Evolutionary conservation across 2,113 vertebrate genomes (phyloP), one percentile per base, ranked within the genome.

Genomic region (Nannobrachium achirus): DNA sequence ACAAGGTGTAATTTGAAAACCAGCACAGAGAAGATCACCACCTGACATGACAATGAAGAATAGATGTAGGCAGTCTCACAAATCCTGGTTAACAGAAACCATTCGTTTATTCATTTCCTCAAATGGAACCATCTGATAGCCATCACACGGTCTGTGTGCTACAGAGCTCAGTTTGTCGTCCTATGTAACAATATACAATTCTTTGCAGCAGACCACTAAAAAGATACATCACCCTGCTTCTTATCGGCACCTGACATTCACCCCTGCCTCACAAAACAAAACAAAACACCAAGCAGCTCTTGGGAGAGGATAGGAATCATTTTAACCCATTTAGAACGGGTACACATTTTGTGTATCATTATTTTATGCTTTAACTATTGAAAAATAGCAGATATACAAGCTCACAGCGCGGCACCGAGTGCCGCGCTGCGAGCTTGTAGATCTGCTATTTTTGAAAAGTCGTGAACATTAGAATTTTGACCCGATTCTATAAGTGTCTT

Each of bases 121-220:
- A 69, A 78, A 75, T 49, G 71, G 16, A 56, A 63, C 53, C 59
- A 75, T 63, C 20, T 81, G 44, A 66, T 71, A 63, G 15, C 40
- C 56, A 57, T 72, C 59, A 63, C 25, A 57, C 53, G 53, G 56
- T 51, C 56, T 44, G 66, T 20, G n/a, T 46, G 52, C 74, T 68
- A 55, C 66, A 80, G 76, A 81, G 82, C 80, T 76, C 76, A 83
- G 84, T 69, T 77, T 82, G 72, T 81, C 60, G 25, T 63, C 11
- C 63, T 63, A 66, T 56, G 53, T 76, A 84, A 63, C 57, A 52
- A 53, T 56, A 73, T 62, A 33, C 25, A 45, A 58, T 66, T 75
- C 59, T 71, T 73, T 73, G 63, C 67, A 78, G 69, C 56, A 75
- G 68, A 72, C 41, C 72, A 57, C 68, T 76, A 78, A 55, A 78